phyloP scores from a whole-genome alignment of 1,140 invertebrate species.

The Plutomurus gul region DNA sequence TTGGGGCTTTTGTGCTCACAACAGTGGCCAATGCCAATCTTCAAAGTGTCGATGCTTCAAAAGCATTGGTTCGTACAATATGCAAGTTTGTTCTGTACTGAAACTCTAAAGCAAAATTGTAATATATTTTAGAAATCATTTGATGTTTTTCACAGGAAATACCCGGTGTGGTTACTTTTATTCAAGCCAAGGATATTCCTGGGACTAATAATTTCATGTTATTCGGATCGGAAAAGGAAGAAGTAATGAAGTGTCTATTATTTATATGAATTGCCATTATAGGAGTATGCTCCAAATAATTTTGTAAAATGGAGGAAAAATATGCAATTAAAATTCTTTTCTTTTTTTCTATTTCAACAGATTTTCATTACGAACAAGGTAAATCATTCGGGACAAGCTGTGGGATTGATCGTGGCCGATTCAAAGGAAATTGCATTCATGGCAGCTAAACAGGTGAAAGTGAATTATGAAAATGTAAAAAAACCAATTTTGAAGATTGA shows the following conservation, averaged over 20 bases:
- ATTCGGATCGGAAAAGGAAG: conserved; percentile 48
- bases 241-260: conserved; percentile 43
- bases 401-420: conserved; percentile 60
- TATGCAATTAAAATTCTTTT: not conserved
- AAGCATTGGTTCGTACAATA: not conserved
- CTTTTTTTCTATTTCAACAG: conserved; percentile 49
- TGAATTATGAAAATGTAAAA: conserved; percentile 57
- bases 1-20: not conserved
- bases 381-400: conserved; percentile 63
- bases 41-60: not conserved
- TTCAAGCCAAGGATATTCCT: conserved; percentile 59
- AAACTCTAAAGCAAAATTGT: not conserved
- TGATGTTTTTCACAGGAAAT: not conserved
- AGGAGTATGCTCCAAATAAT: too few species aligned
- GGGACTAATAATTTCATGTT: conserved; percentile 55
- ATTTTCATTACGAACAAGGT: conserved; percentile 63
- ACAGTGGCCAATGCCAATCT: not conserved
- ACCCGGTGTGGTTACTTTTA: conserved; percentile 57
- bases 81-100: not conserved
- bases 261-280: not conserved
- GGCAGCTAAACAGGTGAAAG: conserved; percentile 58
- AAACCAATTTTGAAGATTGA: conserved; percentile 60
- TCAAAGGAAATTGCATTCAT: conserved; percentile 57
- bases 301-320: too few species aligned
- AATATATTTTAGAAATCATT: not conserved